These are phyloP conservation scores for Sialia sialis DNA, from an alignment of 2,113 vertebrate genomes.

Conservation along the genomic window DNA sequence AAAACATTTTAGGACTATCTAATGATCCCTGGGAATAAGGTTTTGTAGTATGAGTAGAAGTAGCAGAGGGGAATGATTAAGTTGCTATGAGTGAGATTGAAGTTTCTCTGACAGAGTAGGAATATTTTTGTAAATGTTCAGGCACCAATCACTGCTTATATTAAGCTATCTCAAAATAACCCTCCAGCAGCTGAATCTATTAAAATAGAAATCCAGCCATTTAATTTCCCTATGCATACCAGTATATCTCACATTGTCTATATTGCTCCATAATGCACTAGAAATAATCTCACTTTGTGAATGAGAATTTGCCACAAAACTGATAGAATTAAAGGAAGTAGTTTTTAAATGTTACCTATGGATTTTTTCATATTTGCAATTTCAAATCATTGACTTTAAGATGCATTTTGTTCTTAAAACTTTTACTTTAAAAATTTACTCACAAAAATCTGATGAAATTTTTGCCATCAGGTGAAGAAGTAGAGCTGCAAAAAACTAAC, in stretches of 20 bases:
- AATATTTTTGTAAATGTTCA: not conserved
- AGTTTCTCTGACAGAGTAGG: not conserved
- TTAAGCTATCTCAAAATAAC: not conserved
- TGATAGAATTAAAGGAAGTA: not conserved
- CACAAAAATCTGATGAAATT: not conserved
- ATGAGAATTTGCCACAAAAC: not conserved
- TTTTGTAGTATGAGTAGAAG: not conserved
- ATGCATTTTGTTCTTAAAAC: not conserved
- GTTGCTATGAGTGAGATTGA: not conserved
- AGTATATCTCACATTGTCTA: not conserved
- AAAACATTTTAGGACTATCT: not conserved
- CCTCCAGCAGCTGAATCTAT: not conserved
- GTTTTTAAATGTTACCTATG: not conserved
- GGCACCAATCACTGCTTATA: not conserved
- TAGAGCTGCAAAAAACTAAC: no score
- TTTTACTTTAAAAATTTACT: not conserved
- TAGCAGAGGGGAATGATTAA: not conserved
- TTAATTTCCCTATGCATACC: not conserved
- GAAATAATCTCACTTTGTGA: not conserved
- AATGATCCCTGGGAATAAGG: not conserved
- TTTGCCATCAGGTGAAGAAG: no score
- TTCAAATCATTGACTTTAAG: not conserved
- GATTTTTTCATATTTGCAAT: not conserved
- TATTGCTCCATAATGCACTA: not conserved
- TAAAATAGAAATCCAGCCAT: not conserved